Conservation (phyloP, 2,113 vertebrate species). For the Silurus asotus region DNA sequence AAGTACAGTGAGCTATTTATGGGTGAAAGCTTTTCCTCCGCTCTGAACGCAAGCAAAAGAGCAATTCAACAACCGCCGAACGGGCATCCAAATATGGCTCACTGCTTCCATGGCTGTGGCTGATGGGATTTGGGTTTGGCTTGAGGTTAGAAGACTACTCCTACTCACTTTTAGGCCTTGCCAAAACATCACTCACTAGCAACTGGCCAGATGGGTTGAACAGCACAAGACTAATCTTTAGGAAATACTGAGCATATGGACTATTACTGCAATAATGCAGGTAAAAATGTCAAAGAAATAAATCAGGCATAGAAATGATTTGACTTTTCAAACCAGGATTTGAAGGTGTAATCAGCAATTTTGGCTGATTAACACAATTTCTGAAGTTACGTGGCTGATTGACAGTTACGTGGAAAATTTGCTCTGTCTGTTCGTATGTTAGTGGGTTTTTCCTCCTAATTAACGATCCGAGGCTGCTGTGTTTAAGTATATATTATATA, state of each 20-base stretch:
- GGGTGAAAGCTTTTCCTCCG: slow-evolving; percentile 56
- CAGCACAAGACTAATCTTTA: background rate
- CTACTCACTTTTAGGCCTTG: slow-evolving; percentile 31
- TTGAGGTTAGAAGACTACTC: slow-evolving; percentile 10
- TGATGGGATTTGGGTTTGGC: slow-evolving; percentile 53
- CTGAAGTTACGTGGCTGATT: background rate
- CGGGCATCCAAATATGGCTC: slow-evolving; percentile 62
- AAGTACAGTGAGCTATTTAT: slow-evolving; percentile 62
- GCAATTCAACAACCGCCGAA: slow-evolving; percentile 64
- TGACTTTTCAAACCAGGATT: background rate
- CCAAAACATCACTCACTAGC: slow-evolving; percentile 30
- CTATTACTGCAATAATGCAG: background rate
- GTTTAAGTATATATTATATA: background rate
- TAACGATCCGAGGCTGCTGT: background rate
- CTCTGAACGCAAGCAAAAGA: slow-evolving; percentile 53
- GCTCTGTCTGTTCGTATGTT: background rate
- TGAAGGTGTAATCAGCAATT: background rate
- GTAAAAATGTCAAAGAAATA: background rate
- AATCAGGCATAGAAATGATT: background rate
- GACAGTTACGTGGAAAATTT: background rate
- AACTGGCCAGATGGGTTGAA: slow-evolving; percentile 41
- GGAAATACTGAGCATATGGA: slow-evolving; percentile 31
- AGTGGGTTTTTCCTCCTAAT: background rate
- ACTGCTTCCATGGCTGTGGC: slow-evolving; percentile 60
- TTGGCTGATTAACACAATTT: background rate